Base-by-base conservation (phyloP, 2,888 invertebrate species). In the Adineta ricciae region DNA sequence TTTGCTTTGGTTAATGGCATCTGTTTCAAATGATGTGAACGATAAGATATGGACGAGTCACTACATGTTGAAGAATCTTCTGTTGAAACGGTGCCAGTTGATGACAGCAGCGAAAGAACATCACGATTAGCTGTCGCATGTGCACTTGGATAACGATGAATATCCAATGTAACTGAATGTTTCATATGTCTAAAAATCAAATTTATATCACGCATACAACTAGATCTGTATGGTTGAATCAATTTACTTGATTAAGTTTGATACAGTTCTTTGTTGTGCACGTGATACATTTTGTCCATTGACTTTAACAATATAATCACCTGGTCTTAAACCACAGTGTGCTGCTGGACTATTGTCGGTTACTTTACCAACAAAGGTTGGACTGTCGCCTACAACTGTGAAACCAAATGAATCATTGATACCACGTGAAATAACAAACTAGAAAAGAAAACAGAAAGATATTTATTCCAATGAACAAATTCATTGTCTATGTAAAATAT, bases 291-390 rank as follows among this genome's bases (percentile, higher is more conserved):
- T 78, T 41, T 78, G 38, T 41, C 78, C 78, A 24, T 78, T 78
- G 14, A 78, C 41, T 78, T 78, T 78, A 24, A 78, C 78, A 41
- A 78, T 78, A 24, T 78, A 78, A 78, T 78, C 78, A 19, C 78
- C 78, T 78, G 78, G 41, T 78, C 14, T 78, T 21, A 78, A n/a
- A 14, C 78, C 78, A 41, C 78, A 78, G 24, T 24, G 78, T 5
- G 78, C 78, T 41, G 78, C 78, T n/a, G 78, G 24, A 41, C 78
- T 78, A 78, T 78, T 41, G 9, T 41, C 41, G 24, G 38, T 41
- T 24, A 78, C 78, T 38, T 41, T 38, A n/a, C 78, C 78, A 78
- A 78, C 78, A 78, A 78, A 78, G 24, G 78, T 78, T n/a, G 78
- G 78, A 78, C 78, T 41, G 14, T 78, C 41, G 41, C 78, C 78